phyloP scores from a whole-genome alignment of 2,113 vertebrate species.

The Eudorcas thomsonii region DNA sequence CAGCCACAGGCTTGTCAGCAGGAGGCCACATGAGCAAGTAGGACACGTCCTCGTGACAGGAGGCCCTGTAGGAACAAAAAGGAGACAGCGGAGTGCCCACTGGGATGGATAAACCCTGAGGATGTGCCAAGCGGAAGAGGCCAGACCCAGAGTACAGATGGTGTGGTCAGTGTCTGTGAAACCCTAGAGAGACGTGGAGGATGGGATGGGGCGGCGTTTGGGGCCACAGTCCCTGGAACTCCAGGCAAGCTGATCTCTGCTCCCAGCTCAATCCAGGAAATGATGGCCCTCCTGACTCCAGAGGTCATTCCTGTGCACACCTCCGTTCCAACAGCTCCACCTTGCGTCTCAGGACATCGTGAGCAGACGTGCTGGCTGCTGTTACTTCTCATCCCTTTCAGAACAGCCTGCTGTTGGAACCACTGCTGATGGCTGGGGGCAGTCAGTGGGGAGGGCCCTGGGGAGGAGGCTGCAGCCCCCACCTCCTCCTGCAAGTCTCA shows the following conservation, averaged over 20 bases:
- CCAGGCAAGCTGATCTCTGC: neutral
- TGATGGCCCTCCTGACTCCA: neutral
- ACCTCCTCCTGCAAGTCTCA: neutral
- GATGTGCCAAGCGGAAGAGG: rapidly evolving
- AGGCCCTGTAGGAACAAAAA: neutral
- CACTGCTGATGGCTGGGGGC: neutral
- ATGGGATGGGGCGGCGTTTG: neutral
- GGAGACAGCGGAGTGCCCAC: neutral
- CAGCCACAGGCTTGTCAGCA: neutral
- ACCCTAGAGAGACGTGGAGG: neutral
- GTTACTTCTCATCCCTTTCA: no score
- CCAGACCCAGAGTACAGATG: rapidly evolving
- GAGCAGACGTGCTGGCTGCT: rapidly evolving
- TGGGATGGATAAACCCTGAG: rapidly evolving
- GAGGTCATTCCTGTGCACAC: rapidly evolving
- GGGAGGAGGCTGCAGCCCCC: neutral
- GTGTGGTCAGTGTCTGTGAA: neutral
- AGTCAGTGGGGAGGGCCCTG: neutral
- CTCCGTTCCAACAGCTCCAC: neutral
- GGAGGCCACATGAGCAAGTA: neutral
- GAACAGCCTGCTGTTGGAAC: neutral
- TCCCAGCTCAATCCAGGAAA: neutral
- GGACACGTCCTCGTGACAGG: neutral
- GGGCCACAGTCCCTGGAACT: neutral
- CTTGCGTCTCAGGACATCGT: rapidly evolving